These are phyloP conservation scores for Ceratina australensis DNA, from an alignment of 1,140 invertebrate genomes.

Conservation along the genomic window DNA sequence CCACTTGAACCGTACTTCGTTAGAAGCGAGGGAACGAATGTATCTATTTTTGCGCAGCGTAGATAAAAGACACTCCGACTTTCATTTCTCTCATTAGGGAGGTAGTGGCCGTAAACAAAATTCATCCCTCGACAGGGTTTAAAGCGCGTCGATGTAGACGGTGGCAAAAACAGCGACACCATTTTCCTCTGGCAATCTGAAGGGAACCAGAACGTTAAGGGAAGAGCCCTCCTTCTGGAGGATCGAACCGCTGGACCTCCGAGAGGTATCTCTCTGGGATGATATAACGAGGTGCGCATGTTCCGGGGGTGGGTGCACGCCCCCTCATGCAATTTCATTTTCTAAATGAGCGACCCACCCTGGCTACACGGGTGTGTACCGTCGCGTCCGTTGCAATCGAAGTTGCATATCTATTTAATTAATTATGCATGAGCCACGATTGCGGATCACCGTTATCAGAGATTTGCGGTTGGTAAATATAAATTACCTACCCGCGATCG, in stretches of 20 bases:
- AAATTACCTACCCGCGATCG: not conserved
- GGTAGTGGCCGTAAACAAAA: constrained; percentile 46
- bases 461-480: constrained; percentile 32
- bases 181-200: constrained; percentile 51
- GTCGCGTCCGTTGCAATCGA: constrained; percentile 65
- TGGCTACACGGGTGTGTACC: constrained; percentile 40
- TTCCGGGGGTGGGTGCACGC: constrained; percentile 66
- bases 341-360: constrained; percentile 61
- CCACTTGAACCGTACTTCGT: not conserved
- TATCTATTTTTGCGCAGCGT: not conserved
- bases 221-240: constrained; percentile 40
- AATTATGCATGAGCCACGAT: constrained; percentile 73
- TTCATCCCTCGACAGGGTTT: constrained; percentile 41
- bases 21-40: not conserved
- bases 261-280: constrained; percentile 51
- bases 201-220: constrained; percentile 23
- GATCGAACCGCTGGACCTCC: constrained; percentile 59
- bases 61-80: not conserved
- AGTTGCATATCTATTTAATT: constrained; percentile 74
- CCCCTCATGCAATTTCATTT: constrained; percentile 73
- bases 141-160: constrained; percentile 49
- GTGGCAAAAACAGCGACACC: constrained; percentile 29
- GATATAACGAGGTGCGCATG: constrained; percentile 70
- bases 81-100: constrained; percentile 24
- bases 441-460: constrained; percentile 68